These are phyloP conservation scores for Aplodontia rufa DNA, from an alignment of 2,113 vertebrate species.

Conservation along the genomic window DNA sequence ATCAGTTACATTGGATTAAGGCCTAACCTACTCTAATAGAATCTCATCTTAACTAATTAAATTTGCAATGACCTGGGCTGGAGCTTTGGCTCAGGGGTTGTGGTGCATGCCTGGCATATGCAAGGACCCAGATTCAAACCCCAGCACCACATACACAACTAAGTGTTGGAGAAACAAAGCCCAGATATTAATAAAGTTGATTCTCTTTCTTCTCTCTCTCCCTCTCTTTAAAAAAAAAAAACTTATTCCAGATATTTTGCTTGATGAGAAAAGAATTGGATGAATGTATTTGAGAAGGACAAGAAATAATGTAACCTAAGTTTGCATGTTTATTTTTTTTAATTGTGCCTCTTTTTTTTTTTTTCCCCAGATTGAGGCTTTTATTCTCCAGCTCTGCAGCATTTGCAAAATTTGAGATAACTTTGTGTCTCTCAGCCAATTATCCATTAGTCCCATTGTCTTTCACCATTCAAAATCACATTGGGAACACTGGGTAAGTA, in stretches of 20 bases:
- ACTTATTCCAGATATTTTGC: conserved; percentile 39
- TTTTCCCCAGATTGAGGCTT: conserved; percentile 82
- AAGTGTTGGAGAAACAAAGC: too few relatives aligned
- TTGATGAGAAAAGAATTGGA: background rate
- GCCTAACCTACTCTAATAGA: background rate
- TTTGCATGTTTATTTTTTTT: conserved; percentile 58
- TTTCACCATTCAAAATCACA: conserved; percentile 78
- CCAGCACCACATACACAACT: too few relatives aligned
- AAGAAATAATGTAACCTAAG: conserved; percentile 43
- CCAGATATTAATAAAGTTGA: too few relatives aligned
- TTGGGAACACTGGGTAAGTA: conserved; percentile 85
- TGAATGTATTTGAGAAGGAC: conserved; percentile 2
- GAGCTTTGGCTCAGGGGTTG: too few relatives aligned
- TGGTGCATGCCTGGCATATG: too few relatives aligned
- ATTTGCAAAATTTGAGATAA: conserved; percentile 86
- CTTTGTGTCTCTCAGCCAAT: conserved; percentile 75
- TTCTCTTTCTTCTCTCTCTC: too few relatives aligned
- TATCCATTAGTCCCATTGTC: conserved; percentile 81
- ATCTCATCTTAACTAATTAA: conserved; percentile 43
- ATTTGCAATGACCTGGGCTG: background rate
- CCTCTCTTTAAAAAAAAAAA: too few relatives aligned
- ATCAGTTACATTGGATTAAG: conserved; percentile 13
- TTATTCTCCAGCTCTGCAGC: conserved; percentile 83
- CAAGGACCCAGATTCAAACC: too few relatives aligned
- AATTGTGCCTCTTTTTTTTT: conserved; percentile 63